These are phyloP conservation scores for Linhomoeus sp. DNA, from an alignment of 2,888 invertebrate genomes.

Conservation along the genomic window DNA sequence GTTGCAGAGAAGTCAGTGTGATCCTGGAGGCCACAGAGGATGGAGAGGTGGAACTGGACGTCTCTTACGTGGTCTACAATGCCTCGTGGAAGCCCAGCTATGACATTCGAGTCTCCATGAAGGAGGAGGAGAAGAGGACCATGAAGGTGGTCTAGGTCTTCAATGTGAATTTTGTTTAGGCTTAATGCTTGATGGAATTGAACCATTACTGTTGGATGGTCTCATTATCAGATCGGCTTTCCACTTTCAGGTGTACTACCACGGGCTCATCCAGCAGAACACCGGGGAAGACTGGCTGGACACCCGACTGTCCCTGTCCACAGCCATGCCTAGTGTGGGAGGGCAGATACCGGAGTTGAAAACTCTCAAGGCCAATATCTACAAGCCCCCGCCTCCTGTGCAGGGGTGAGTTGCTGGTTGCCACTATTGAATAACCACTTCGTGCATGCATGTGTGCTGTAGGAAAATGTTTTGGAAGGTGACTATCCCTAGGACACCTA, in stretches of 20 bases:
- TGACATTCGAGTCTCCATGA: slow-evolving; percentile 17
- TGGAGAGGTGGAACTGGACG: slow-evolving; percentile 8
- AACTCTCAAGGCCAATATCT: slow-evolving; percentile 17
- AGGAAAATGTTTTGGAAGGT: too few relatives aligned
- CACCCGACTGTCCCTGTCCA: slow-evolving; percentile 13
- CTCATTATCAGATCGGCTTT: not conserved
- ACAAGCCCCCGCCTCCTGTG: slow-evolving; percentile 9
- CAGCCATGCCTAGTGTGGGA: slow-evolving; percentile 17
- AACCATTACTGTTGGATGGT: not conserved
- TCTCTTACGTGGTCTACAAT: slow-evolving; percentile 12
- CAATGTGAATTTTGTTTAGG: too few relatives aligned
- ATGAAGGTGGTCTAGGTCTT: slow-evolving; percentile 5
- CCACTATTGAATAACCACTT: too few relatives aligned
- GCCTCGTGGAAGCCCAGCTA: slow-evolving; percentile 19
- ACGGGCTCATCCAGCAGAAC: slow-evolving; percentile 26
- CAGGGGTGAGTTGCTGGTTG: too few relatives aligned
- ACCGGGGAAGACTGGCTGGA: slow-evolving; percentile 31
- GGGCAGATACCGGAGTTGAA: slow-evolving; percentile 16
- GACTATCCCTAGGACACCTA: too few relatives aligned
- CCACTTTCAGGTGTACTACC: slow-evolving; percentile 21
- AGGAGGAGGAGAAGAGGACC: slow-evolving; percentile 2
- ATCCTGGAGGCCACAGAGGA: slow-evolving; percentile 8
- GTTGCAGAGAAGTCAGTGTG: slow-evolving; percentile 10
- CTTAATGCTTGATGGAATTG: too few relatives aligned
- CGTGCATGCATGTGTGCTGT: too few relatives aligned